A percentile compares a stretch with the other conserved stretches of the same genome.
Evolutionary conservation across 2,888 invertebrate genomes (phyloP).

Genomic region (Ptycholaimellus sp.): DNA sequence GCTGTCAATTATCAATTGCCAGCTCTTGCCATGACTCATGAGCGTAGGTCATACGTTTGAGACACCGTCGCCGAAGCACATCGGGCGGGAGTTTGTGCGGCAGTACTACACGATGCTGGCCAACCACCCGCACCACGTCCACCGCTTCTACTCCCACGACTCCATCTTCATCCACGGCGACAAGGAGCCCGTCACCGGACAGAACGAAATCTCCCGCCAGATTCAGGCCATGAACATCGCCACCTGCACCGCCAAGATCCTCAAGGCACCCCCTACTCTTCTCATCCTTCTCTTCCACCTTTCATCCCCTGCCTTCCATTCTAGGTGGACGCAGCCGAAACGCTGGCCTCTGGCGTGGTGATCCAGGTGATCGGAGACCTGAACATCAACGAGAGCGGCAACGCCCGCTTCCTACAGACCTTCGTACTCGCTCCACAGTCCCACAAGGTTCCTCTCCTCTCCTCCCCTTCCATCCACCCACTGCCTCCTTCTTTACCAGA

Average conservation of each 20-base stretch:
- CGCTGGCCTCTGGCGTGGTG: no score
- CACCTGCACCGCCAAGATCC: no score
- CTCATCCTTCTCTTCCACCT: not conserved
- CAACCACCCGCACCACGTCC: conserved; percentile 46
- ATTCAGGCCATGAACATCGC: no score
- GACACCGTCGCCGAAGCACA: no score
- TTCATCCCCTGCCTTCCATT: not conserved
- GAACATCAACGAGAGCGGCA: conserved; percentile 79
- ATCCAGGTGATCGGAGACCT: conserved; percentile 71
- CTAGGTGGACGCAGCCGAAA: no score
- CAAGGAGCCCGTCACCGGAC: conserved; percentile 28
- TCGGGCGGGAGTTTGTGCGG: conserved; percentile 93
- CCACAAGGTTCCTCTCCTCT: no score
- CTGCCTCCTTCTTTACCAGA: no score
- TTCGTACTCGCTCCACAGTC: conserved; percentile 76
- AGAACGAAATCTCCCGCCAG: conserved; percentile 17
- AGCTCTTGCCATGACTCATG: no score
- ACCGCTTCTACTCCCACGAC: conserved; percentile 76
- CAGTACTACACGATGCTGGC: conserved; percentile 94
- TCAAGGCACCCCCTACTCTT: no score
- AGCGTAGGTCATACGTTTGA: no score
- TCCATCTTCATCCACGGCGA: conserved; percentile 63
- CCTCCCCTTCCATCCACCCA: no score
- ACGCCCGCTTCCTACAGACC: conserved; percentile 91
- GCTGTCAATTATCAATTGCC: no score